Base-by-base conservation (phyloP, 2,113 vertebrate species). In the Psammodynastes pulverulentus region DNA sequence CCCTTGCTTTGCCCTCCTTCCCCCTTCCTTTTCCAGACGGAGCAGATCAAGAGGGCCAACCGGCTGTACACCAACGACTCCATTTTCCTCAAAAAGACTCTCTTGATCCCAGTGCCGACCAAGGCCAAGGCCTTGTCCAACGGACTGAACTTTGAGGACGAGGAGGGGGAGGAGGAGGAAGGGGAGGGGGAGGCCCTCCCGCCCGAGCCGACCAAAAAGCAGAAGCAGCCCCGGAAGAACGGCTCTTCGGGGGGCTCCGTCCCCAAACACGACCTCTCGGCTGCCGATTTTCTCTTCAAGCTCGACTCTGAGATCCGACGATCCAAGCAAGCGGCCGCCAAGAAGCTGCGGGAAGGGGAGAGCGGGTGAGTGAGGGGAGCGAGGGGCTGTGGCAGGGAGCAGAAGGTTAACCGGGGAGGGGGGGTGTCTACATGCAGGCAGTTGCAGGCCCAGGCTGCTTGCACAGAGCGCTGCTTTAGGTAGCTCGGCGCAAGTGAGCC, bases 51-150 rank as follows among this genome's bases (percentile, higher is more conserved):
- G 90, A 96, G 98, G n/a, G 98, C 97, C 56, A 99, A 99, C 94
- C 97, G 98, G 67, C 97, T 99, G 90, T 99, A 99, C 97, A 98
- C 98, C 88, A 98, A 98, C 2, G 99, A 99, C 96, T 98, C 98
- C 3, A 98, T 99, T 94, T 99, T 98, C 97, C 97, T 99, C 86
- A 99, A 98, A 96, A 98, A 97, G 94, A 98, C 97, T 3, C 96
- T 99, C 92, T 97, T 95, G 43, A 99, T 99, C 97, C 99, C 99
- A 0, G 92, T 97, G 51, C 94, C 97, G 88, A 95, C 94, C 2
- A 97, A 97, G 58, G 92, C 96, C 51, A 93, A 96, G 21, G 94
- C 92, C 48, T 49, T 95, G 23, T 92, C 93, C 85, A 97, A 96
- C 24, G 94, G 95, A 5, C 54, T 93, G 45, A 92, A 96, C 91